phyloP scores from a whole-genome alignment of 2,113 vertebrate genomes.

The western clawed frog (Xenopus tropicalis) region DNA sequence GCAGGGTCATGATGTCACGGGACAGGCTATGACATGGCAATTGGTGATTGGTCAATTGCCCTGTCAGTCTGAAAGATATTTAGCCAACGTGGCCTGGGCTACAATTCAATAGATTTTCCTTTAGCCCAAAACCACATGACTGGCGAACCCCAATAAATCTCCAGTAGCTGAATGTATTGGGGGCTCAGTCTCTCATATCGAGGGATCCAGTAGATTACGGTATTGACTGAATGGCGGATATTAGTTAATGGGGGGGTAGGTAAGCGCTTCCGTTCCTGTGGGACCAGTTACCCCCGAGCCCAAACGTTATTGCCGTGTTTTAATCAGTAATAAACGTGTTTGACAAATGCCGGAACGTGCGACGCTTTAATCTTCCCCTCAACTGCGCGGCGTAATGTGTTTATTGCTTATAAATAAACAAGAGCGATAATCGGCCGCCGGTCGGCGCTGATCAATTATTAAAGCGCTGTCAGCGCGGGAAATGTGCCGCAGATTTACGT shows the following conservation, averaged over 20 bases:
- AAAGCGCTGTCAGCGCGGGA: slow-evolving; percentile 2
- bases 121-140: too few relatives aligned
- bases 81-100: too few relatives aligned
- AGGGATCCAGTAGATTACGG: too few relatives aligned
- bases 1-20: too few relatives aligned
- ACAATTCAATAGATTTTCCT: too few relatives aligned
- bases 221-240: too few relatives aligned
- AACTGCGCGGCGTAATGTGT: slow-evolving; percentile 7
- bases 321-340: neutral
- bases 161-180: too few relatives aligned
- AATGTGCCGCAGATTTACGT: neutral
- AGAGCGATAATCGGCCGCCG: slow-evolving; percentile 12
- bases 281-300: neutral
- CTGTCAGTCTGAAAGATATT: too few relatives aligned
- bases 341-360: slow-evolving; percentile 14
- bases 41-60: too few relatives aligned
- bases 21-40: too few relatives aligned
- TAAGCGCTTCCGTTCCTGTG: neutral
- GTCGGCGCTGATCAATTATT: slow-evolving; percentile 10
- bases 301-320: neutral
- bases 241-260: neutral
- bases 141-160: too few relatives aligned
- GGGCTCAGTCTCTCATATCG: too few relatives aligned
- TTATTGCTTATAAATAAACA: neutral
- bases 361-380: neutral